A percentile compares a stretch with the other conserved stretches of the same genome.
phyloP scores from a whole-genome alignment of 2,888 invertebrate species.

The Lochmaea capreae region DNA sequence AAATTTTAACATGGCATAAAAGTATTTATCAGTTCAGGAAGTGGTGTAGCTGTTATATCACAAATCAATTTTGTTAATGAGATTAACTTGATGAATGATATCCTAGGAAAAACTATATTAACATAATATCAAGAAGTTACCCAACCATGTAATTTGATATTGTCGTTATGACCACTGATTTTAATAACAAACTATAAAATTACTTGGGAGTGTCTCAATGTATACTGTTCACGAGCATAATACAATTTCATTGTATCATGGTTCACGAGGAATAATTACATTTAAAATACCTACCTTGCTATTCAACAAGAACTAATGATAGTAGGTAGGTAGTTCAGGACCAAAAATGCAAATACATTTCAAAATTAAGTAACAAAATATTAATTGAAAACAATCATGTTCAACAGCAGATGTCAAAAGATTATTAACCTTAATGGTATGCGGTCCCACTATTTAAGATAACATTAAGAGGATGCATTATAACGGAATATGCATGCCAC shows the following conservation, averaged over 20 bases:
- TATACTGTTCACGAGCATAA: constrained; percentile 3
- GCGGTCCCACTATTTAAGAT: constrained; percentile 9
- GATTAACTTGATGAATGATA: constrained; percentile 8
- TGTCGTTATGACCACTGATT: neutral
- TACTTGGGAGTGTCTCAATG: constrained; percentile 21
- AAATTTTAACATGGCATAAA: neutral
- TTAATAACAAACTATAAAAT: constrained; percentile 19
- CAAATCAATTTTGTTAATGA: constrained; percentile 2
- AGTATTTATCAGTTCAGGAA: neutral
- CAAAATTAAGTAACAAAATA: neutral
- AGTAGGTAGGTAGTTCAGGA: neutral
- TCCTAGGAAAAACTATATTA: neutral
- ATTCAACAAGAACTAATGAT: constrained; percentile 18
- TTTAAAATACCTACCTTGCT: constrained; percentile 3
- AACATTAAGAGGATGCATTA: constrained; percentile 10
- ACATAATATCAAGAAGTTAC: neutral
- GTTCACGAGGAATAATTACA: constrained; percentile 15
- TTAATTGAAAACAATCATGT: neutral
- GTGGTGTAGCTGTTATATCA: constrained; percentile 7
- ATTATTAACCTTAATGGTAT: constrained; percentile 25
- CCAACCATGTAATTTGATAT: constrained; percentile 11
- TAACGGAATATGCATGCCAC: constrained; percentile 26
- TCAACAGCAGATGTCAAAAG: constrained; percentile 17
- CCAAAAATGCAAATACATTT: neutral
- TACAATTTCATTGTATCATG: too few species aligned